Conservation (phyloP, 2,113 vertebrate genomes). For the Corythoichthys intestinalis region DNA sequence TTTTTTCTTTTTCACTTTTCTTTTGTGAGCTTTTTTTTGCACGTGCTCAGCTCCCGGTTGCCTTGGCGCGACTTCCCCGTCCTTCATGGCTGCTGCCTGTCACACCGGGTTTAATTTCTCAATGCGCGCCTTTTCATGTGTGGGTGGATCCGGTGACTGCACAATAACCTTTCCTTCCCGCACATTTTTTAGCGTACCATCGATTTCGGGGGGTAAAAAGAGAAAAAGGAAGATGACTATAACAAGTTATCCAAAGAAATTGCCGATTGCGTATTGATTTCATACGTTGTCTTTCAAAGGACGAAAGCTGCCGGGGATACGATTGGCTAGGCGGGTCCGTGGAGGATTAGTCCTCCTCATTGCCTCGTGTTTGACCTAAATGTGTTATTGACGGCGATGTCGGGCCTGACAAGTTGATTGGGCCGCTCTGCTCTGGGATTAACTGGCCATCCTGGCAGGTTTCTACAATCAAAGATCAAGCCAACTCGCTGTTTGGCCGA, state of each 20-base stretch:
- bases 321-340: conserved; percentile 9
- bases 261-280: conserved; percentile 27
- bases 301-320: conserved; percentile 1
- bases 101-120: conserved; percentile 44
- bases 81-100: conserved; percentile 24
- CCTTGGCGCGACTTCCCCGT: conserved; percentile 27
- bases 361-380: conserved; percentile 53
- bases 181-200: conserved; percentile 40
- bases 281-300: conserved; percentile 7
- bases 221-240: conserved; percentile 27
- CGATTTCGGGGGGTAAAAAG: background rate
- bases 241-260: conserved; percentile 42
- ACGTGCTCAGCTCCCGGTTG: conserved; percentile 28
- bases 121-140: conserved; percentile 58
- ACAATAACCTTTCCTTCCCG: conserved; percentile 60
- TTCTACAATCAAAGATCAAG: conserved; percentile 67
- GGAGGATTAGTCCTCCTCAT: conserved; percentile 14
- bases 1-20: conserved; percentile 9
- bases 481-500: conserved; percentile 60
- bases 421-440: conserved; percentile 53
- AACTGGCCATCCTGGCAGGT: conserved; percentile 58
- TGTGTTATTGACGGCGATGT: conserved; percentile 55
- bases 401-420: conserved; percentile 63
- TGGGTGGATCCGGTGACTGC: conserved; percentile 68
- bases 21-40: conserved; percentile 33